A percentile compares a stretch with the other conserved stretches of the same genome.
Evolutionary conservation across 2,113 vertebrate genomes (phyloP).

Genomic region (Brienomyrus brachyistius): DNA sequence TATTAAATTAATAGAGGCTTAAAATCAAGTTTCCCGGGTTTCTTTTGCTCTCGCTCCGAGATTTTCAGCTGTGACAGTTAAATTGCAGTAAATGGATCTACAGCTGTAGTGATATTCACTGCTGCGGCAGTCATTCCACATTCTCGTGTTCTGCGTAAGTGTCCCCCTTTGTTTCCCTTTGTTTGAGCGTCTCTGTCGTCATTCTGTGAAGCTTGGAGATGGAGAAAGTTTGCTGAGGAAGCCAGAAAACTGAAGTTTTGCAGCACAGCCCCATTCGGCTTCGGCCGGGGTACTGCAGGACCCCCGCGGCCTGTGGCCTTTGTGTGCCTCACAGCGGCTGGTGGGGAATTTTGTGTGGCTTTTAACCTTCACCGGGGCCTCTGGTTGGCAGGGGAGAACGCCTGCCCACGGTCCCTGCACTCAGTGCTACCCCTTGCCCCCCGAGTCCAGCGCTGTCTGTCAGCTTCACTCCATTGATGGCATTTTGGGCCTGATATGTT

Average conservation of each 20-base stretch:
- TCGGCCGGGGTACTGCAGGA: slow-evolving; percentile 31
- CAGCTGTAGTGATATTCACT: background rate
- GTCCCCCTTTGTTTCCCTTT: background rate
- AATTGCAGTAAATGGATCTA: slow-evolving; percentile 22
- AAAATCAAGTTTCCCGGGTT: slow-evolving; percentile 4
- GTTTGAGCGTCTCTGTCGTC: background rate
- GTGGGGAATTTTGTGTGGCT: slow-evolving; percentile 54
- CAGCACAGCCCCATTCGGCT: slow-evolving; percentile 31
- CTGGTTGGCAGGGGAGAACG: slow-evolving; percentile 22
- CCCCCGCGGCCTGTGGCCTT: slow-evolving; percentile 48
- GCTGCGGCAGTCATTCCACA: background rate
- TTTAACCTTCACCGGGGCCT: slow-evolving; percentile 53
- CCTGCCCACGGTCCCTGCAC: slow-evolving; percentile 20
- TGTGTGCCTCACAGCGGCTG: slow-evolving; percentile 48
- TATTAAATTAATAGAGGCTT: slow-evolving; percentile 23
- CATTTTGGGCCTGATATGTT: slow-evolving; percentile 38
- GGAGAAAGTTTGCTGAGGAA: background rate
- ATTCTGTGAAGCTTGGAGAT: background rate
- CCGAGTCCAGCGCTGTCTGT: slow-evolving; percentile 9
- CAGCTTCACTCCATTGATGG: slow-evolving; percentile 25
- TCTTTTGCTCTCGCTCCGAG: slow-evolving; percentile 5
- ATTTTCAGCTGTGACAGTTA: slow-evolving; percentile 32
- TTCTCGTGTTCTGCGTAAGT: background rate
- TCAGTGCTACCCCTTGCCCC: slow-evolving; percentile 11
- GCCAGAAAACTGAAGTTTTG: slow-evolving; percentile 24